Conservation (phyloP, 1,140 invertebrate species). For the Dendrolimus kikuchii region DNA sequence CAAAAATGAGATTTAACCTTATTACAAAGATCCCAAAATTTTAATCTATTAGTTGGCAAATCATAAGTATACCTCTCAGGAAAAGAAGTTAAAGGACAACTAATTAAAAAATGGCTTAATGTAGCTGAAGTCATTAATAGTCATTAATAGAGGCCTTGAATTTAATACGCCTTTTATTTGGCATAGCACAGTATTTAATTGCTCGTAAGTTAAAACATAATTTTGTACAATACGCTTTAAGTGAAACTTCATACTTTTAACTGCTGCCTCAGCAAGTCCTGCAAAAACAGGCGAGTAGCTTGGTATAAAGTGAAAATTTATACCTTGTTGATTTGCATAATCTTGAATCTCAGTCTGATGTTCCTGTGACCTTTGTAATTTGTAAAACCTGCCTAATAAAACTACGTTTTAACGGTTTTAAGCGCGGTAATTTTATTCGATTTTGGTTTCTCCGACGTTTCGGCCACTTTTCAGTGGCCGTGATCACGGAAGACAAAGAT, state of each 20-base stretch:
- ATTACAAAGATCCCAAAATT: slow-evolving; percentile 4
- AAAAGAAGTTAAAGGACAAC: slow-evolving; percentile 7
- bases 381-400: slow-evolving; percentile 4
- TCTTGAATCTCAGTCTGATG: slow-evolving; percentile 2
- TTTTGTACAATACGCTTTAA: slow-evolving; percentile 40
- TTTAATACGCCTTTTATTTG: slow-evolving; percentile 31
- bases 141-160: slow-evolving; percentile 9
- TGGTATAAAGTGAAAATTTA: slow-evolving; percentile 39
- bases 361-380: background rate
- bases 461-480: too few species aligned
- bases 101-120: slow-evolving; percentile 12
- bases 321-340: slow-evolving; percentile 5
- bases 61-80: slow-evolving; percentile 6
- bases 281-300: slow-evolving; percentile 40
- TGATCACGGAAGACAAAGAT: too few species aligned
- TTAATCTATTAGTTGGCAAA: background rate
- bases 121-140: slow-evolving; percentile 6
- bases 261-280: slow-evolving; percentile 18
- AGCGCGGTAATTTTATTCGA: background rate
- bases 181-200: slow-evolving; percentile 20
- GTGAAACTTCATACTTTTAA: slow-evolving; percentile 20
- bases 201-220: slow-evolving; percentile 16
- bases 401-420: background rate
- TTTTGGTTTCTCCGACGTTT: too few species aligned
- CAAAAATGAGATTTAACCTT: slow-evolving; percentile 5